These are phyloP conservation scores for Catostylus mosaicus DNA, from an alignment of 30 jellyfish, hydroid and myxozoan species.

Conservation along the genomic window DNA sequence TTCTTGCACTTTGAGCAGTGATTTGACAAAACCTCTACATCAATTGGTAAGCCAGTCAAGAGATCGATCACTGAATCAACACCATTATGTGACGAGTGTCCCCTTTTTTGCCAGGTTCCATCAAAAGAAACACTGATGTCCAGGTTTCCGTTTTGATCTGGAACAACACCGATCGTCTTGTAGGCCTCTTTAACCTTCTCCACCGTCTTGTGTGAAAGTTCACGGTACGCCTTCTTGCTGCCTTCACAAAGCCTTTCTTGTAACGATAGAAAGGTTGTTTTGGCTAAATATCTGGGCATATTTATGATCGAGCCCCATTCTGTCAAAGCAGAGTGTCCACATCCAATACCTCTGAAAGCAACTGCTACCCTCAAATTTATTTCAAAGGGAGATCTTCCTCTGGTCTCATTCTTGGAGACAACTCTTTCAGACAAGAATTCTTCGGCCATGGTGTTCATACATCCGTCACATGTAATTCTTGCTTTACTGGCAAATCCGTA, in stretches of 20 bases:
- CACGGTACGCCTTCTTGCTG: background rate
- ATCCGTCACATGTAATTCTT: background rate
- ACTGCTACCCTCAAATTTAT: background rate
- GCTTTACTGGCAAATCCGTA: background rate
- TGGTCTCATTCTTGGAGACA: background rate
- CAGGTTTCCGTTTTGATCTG: background rate
- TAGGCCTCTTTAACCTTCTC: background rate
- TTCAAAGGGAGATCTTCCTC: background rate
- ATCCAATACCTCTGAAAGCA: background rate
- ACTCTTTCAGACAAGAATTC: background rate
- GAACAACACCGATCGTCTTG: background rate
- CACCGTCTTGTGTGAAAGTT: background rate
- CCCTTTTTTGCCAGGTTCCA: slow-evolving; percentile 67
- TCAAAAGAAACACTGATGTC: slow-evolving; percentile 52
- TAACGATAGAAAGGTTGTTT: background rate
- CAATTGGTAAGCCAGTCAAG: slow-evolving; percentile 58
- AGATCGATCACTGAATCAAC: slow-evolving; percentile 41
- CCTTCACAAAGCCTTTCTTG: background rate
- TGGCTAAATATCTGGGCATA: background rate
- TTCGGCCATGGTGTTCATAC: background rate
- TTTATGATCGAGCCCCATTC: background rate
- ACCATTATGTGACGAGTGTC: slow-evolving; percentile 52
- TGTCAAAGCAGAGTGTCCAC: slow-evolving; percentile 1
- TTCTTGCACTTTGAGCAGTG: slow-evolving; percentile 15
- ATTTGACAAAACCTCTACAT: slow-evolving; percentile 22